Base-by-base conservation (phyloP, 2,113 vertebrate species). In the Nicator chloris region DNA sequence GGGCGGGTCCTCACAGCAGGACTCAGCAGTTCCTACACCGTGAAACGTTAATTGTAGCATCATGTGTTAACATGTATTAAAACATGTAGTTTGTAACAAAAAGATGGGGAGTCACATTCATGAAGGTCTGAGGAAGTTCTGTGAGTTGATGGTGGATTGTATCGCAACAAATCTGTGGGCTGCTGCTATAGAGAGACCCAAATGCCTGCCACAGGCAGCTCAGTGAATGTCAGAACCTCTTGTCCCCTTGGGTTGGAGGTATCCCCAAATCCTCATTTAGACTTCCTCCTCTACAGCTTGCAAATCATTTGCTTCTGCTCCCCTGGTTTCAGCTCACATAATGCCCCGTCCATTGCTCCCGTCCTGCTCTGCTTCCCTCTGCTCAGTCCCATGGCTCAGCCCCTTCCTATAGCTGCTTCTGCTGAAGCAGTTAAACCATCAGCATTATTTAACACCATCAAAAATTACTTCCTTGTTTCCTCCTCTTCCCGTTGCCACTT, bases 401-500 rank as follows among this genome's bases (percentile, higher is more conserved):
- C 56, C 21, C 63, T 45, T 76, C 44, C 35, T 9, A 5, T 4
- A 39, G 16, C 28, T 24, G 8, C 49, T 60, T 49, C 37, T 72
- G 28, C 11, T 2, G 92, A 70, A 90, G 54, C 73, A 80, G 23
- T 66, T 31, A 73, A 90, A 61, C 75, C 30, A 44, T 77, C 70
- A 78, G 39, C 35, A 13, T 66, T 90, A 82, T 82, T 88, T 85
- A 88, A 77, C 39, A 50, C 68, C 33, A 69, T 69, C 82, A 83
- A 44, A 95, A 88, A 20, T 26, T 4, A 39, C 23, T 76, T 95
- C 64, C 75, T 77, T 82, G 15, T 44, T 88, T 56, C 63, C 24
- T 73, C 7, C 30, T 82, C 26, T 88, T 83, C 50, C 63, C 35
- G 35, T 42, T 0, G 0, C 42, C 0, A 0, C 42, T 65, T 18